Percentiles rank a stretch among this genome's conserved stretches.
Evolutionary conservation across 2,888 invertebrate genomes (phyloP).

Genomic region (Netelia inedita): DNA sequence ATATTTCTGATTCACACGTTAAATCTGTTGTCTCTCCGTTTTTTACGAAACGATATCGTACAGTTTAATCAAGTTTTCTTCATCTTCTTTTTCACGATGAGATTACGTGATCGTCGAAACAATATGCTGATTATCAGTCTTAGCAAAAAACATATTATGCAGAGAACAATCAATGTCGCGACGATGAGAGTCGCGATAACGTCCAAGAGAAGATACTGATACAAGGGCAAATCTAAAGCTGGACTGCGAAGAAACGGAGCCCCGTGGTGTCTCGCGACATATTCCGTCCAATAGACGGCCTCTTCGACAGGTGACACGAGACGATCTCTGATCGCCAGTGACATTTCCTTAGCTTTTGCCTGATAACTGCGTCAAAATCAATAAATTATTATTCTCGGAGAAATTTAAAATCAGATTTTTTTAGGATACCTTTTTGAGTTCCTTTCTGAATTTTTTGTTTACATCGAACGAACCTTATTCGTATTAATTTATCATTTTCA

Average conservation of each 20-base stretch:
- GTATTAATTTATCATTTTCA: no score
- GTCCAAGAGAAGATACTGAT: conserved; percentile 81
- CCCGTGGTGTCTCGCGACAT: conserved; percentile 87
- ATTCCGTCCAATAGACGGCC: conserved; percentile 89
- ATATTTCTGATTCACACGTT: no score
- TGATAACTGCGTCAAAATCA: conserved; percentile 85
- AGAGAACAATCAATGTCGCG: conserved; percentile 37
- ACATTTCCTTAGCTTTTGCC: conserved; percentile 85
- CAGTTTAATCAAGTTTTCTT: not conserved
- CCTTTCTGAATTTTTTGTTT: no score
- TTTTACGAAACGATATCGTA: not conserved
- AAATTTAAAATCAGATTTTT: no score
- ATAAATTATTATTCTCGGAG: no score
- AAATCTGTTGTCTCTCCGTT: no score
- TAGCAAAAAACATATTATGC: conserved; percentile 29
- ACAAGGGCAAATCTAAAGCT: conserved; percentile 85
- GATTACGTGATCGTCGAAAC: not conserved
- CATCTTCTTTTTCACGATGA: not conserved
- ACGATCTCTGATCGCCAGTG: conserved; percentile 87
- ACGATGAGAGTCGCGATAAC: conserved; percentile 59
- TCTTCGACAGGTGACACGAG: conserved; percentile 87
- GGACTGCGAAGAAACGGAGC: conserved; percentile 86
- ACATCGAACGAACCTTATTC: no score
- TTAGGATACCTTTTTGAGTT: no score
- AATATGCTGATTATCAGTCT: conserved; percentile 2